These are phyloP conservation scores for Caradrina clavipalpis DNA, from an alignment of 2,888 invertebrate species.

Conservation along the genomic window DNA sequence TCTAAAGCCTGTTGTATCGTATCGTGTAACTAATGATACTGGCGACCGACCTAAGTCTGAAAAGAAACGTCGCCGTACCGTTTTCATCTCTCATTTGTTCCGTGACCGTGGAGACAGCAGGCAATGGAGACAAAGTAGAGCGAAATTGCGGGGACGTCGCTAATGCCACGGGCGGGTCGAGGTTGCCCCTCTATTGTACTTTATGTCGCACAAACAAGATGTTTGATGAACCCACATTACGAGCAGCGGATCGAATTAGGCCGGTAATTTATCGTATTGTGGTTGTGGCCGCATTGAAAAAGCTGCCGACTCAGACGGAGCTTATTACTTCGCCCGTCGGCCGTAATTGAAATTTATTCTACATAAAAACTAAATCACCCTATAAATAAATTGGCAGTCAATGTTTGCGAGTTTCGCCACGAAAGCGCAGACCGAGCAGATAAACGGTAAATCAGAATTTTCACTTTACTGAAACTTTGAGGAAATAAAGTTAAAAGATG, in stretches of 20 bases:
- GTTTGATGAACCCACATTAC: conserved; percentile 87
- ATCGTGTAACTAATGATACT: conserved; percentile 77
- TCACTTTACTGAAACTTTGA: conserved; percentile 69
- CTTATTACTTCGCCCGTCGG: conserved; percentile 51
- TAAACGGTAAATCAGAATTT: conserved; percentile 72
- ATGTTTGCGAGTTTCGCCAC: conserved; percentile 50
- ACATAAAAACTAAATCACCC: conserved; percentile 49
- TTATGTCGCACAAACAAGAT: conserved; percentile 84
- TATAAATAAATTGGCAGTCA: conserved; percentile 43
- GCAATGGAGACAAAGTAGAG: conserved; percentile 85
- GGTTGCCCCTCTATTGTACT: conserved; percentile 79
- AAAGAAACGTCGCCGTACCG: conserved; percentile 74
- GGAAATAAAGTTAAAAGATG: conserved; percentile 66
- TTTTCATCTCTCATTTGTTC: conserved; percentile 82
- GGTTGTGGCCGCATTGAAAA: conserved; percentile 67
- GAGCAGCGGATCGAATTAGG: conserved; percentile 83
- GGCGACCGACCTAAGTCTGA: conserved; percentile 62
- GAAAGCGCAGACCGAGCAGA: conserved; percentile 52
- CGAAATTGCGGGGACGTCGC: conserved; percentile 80
- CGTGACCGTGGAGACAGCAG: conserved; percentile 74
- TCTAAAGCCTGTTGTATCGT: conserved; percentile 57
- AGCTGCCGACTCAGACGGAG: conserved; percentile 52
- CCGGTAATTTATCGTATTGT: conserved; percentile 80
- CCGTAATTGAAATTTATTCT: conserved; percentile 60
- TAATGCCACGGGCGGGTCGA: conserved; percentile 76